phyloP scores from a whole-genome alignment of 2,113 vertebrate genomes.

The Pavo muticus region DNA sequence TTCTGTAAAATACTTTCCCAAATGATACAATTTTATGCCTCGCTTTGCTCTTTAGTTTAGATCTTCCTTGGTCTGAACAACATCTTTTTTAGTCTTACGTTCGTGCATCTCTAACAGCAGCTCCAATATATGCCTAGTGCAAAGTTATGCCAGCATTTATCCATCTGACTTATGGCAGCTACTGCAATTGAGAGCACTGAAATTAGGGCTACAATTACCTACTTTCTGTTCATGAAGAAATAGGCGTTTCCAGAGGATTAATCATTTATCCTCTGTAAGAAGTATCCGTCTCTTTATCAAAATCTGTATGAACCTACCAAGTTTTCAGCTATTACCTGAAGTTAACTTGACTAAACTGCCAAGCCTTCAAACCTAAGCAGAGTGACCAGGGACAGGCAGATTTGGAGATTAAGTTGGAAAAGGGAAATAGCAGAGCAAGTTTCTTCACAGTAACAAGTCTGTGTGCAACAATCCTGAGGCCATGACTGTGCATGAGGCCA shows the following conservation, averaged over 20 bases:
- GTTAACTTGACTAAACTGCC: neutral
- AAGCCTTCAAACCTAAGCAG: neutral
- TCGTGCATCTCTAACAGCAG: neutral
- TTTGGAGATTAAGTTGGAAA: slow-evolving; percentile 1
- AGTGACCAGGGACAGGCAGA: neutral
- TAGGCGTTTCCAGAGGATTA: neutral
- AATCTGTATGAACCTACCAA: neutral
- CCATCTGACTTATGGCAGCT: neutral
- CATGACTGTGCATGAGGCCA: neutral
- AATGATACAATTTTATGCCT: neutral
- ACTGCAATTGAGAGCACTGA: neutral
- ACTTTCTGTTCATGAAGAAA: neutral
- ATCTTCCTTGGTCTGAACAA: neutral
- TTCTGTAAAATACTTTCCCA: neutral
- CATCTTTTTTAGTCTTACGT: neutral
- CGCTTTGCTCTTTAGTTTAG: neutral
- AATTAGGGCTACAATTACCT: neutral
- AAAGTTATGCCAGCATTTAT: neutral
- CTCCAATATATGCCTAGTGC: neutral
- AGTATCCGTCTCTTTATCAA: neutral
- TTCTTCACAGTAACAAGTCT: neutral
- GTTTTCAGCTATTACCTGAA: slow-evolving; percentile 18
- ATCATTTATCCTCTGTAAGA: neutral
- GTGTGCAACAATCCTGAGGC: neutral
- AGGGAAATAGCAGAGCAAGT: neutral